Conservation (phyloP, 2,797 vertebrate genomes). For the Okamejei kenojei region DNA sequence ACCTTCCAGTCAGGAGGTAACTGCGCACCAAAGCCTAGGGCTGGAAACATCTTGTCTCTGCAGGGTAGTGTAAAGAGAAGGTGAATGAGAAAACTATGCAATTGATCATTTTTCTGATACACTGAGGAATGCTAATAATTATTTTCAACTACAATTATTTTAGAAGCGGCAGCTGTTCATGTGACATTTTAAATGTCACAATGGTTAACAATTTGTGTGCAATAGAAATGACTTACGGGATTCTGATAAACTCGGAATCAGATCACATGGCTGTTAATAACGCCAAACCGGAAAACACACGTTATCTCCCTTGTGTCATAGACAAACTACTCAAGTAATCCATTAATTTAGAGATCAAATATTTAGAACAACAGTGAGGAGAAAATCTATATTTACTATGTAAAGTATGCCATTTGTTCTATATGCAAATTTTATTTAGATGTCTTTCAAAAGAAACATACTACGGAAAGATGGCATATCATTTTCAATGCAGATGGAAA, state of each 20-base stretch:
- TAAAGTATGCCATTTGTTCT: not conserved
- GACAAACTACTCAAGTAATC: not conserved
- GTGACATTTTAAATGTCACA: conserved; percentile 1
- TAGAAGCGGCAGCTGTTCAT: not conserved
- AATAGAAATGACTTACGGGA: not conserved
- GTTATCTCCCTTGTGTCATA: not conserved
- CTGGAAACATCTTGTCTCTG: conserved; percentile 98
- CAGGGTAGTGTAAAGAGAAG: conserved; percentile 51
- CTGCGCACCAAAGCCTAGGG: conserved; percentile 95
- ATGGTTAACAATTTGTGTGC: not conserved
- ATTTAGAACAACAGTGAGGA: not conserved
- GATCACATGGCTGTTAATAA: not conserved
- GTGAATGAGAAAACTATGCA: not conserved
- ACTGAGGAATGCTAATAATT: not conserved
- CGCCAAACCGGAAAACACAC: not conserved
- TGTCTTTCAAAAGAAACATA: not conserved
- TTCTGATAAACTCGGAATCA: not conserved
- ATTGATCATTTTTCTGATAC: not conserved
- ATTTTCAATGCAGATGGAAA: not conserved
- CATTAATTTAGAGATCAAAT: not conserved
- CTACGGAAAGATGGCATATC: not conserved
- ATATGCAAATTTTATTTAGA: not conserved
- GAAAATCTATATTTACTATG: not conserved
- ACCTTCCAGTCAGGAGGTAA: conserved; percentile 98
- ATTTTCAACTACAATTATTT: not conserved